Base-by-base conservation (phyloP, 2,888 invertebrate genomes). In the Dryococelus australis region DNA sequence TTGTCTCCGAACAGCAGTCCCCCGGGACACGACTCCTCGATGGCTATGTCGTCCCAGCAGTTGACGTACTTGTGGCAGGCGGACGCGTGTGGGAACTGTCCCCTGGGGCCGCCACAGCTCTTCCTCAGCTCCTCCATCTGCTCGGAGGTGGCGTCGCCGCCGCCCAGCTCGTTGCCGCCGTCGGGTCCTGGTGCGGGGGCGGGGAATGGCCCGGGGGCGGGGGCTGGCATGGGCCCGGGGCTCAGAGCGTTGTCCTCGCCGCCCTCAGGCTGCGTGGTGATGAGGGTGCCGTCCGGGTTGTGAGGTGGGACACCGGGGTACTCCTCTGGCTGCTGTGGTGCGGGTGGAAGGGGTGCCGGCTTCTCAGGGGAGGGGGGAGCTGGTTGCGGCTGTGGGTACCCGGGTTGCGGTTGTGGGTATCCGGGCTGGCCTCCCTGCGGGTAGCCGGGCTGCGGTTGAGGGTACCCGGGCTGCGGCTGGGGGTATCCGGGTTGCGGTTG, bases 11-110 rank as follows among this genome's bases (percentile, higher is more conserved):
- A 96, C 78, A 95, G 91, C 8, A 96, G 91, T 0, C 94, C 95
- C 16, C 92, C 92, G 0, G 95, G 95, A 89, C 96, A 96, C 28
- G 94, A 93, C 91, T 96, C 95, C 90, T 96, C 96, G 43, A 94
- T 93, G 0, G 94, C 95, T 89, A 94, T 93, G 0, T 95, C 96
- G 90, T 96, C 95, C 96, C 96, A 96, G 91, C 96, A 96, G 91
- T 96, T 96, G 24, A 96, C 90, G 91, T 95, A 96, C 90, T 94
- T 94, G 81, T 94, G 94, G 90, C 96, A 96, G 9, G 93, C 91
- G 47, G 91, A 93, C 0, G 93, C 93, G 16, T 95, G 94, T 0
- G 95, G 94, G 89, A 95, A 95, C 91, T 96, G 96, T 4, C 95
- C 94, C 85, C 95, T 92, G 51, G 93, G 93, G 20, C 89, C 91